phyloP scores from a whole-genome alignment of 2,797 vertebrate species.

The Galaxias olidus region DNA sequence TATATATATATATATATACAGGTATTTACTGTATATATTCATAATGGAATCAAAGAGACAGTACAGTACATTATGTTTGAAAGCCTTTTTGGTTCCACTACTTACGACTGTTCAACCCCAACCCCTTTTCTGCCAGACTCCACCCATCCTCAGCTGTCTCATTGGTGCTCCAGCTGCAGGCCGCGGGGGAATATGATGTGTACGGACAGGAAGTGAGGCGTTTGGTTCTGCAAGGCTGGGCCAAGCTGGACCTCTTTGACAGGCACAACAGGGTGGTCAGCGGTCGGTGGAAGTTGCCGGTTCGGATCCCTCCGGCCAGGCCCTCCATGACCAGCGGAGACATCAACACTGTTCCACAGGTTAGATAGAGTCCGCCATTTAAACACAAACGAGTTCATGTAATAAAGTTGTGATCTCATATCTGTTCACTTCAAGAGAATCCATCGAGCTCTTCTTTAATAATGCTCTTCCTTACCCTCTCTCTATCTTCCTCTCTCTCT shows the following conservation, averaged over 20 bases:
- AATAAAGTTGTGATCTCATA: background rate
- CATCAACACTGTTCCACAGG: conserved; percentile 60
- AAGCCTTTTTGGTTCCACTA: background rate
- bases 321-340: conserved; percentile 50
- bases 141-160: conserved; percentile 51
- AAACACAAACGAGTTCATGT: background rate
- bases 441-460: background rate
- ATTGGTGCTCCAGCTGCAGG: conserved; percentile 56
- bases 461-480: background rate
- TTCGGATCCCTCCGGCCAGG: conserved; percentile 52
- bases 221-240: conserved; percentile 56
- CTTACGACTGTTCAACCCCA: background rate
- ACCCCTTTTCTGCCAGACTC: conserved; percentile 32
- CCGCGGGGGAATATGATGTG: conserved; percentile 52
- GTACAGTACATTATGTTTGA: background rate
- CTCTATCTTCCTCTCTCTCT: too few relatives aligned
- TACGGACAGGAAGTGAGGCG: conserved; percentile 53
- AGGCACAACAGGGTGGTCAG: conserved; percentile 51
- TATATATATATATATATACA: too few relatives aligned
- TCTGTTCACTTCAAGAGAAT: background rate
- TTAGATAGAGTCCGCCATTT: conserved; percentile 6
- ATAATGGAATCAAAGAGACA: too few relatives aligned
- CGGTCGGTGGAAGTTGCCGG: conserved; percentile 59
- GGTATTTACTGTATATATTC: too few relatives aligned
- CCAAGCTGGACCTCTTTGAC: conserved; percentile 57